Base-by-base conservation (phyloP, 2,113 vertebrate genomes). In the Pogonocichla stellata region DNA sequence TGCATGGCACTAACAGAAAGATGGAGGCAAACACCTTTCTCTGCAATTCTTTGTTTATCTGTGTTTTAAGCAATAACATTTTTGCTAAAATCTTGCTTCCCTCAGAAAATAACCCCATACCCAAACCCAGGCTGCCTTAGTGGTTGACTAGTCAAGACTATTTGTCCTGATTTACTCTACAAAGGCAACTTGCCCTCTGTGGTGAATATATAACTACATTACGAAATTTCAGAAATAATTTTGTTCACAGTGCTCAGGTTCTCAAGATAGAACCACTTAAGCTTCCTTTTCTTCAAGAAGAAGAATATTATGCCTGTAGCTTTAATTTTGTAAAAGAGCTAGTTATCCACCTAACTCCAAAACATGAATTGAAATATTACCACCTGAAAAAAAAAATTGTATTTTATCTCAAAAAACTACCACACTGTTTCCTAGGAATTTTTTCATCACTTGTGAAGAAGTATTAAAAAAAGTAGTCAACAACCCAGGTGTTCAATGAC, bases 401-500 rank as follows among this genome's bases (percentile, higher is more conserved):
- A 10, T 71, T 83, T 70, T 70, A 3, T 86, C 74, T 70, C 29
- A 11, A 26, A 80, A 78, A 61, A 43, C 42, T 19, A 29, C 13
- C 10, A 12, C 6, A 50, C 14, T 50, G 14, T 50, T 50, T 26
- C 48, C 20, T 51, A 88, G 22, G 5, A 79, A 15, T 29, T 42
- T 71, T 92, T 75, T 60, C 19, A 36, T 80, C 22, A 19, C 5
- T 48, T 70, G 3, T 3, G 5, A 48, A 64, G 4, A 48, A 67
- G 3, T 29, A 22, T 51, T 80, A 22, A 24, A 42, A 19, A 28
- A 28, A 72, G 19, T 31, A 57, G 9, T 26, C 28, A 82, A 33
- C 24, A 71, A 53, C 12, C 2, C 19, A 84, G 11, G 1, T 84
- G 53, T 26, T 42, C 0, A 1, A 19, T 9, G 8, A 28, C 5